Conservation (phyloP, 2,797 vertebrate genomes). For the Danio jaintianensis region DNA sequence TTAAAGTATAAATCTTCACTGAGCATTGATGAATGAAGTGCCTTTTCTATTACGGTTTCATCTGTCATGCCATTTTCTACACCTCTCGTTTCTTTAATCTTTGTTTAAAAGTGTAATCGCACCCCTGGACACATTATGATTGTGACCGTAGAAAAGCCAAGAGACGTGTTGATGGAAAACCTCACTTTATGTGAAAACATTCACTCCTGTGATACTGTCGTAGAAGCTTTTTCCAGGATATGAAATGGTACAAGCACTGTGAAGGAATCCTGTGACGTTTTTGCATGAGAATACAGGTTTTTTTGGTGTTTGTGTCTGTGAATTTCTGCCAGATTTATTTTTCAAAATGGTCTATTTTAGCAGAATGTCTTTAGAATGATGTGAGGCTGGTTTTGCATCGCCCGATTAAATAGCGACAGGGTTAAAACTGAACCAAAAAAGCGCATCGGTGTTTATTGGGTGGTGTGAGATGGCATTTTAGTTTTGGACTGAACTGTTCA, state of each 20-base stretch:
- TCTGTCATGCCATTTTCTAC: conserved; percentile 23
- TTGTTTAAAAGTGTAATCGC: neutral
- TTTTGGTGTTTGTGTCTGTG: conserved; percentile 14
- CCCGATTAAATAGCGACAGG: neutral
- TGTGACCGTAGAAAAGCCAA: neutral
- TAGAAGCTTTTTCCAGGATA: neutral
- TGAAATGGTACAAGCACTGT: conserved; percentile 41
- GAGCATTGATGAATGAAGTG: conserved; percentile 54
- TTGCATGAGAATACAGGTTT: conserved; percentile 32
- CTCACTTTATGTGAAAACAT: neutral
- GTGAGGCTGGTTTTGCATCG: conserved; percentile 29
- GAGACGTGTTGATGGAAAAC: neutral
- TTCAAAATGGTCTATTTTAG: conserved; percentile 2
- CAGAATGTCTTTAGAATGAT: conserved; percentile 25
- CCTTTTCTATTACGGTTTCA: conserved; percentile 51
- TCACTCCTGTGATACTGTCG: conserved; percentile 23
- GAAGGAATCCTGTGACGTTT: conserved; percentile 33
- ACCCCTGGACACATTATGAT: neutral
- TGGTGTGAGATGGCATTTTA: neutral
- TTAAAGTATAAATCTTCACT: conserved; percentile 22
- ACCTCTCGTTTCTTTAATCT: neutral
- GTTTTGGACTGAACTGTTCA: conserved; percentile 19
- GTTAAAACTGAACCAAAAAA: neutral
- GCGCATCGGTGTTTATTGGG: neutral
- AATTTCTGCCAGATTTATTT: conserved; percentile 16